A percentile compares a stretch with the other conserved stretches of the same genome.
phyloP scores from a whole-genome alignment of 2,797 vertebrate species.

The Neostethus bicornis region DNA sequence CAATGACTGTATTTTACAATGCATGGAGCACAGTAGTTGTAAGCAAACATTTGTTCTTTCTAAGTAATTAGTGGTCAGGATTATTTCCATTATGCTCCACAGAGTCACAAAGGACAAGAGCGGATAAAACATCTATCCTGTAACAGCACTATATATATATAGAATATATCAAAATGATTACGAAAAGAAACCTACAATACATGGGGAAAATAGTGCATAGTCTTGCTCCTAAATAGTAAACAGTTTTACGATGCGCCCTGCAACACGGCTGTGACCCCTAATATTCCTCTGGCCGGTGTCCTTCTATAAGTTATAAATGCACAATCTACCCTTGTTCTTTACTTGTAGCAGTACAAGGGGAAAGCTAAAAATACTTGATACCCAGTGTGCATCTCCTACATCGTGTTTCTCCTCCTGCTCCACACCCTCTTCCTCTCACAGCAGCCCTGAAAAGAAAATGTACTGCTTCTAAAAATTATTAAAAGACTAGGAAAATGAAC shows the following conservation, averaged over 20 bases:
- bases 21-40: conserved; percentile 20
- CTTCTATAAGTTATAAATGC: conserved; percentile 50
- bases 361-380: conserved; percentile 70
- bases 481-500: conserved; percentile 21
- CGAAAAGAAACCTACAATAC: not conserved
- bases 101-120: conserved; percentile 12
- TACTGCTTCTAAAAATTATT: conserved; percentile 59
- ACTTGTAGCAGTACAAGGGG: conserved; percentile 53
- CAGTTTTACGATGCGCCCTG: conserved; percentile 1
- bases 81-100: conserved; percentile 4
- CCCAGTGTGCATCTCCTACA: conserved; percentile 61
- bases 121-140: conserved; percentile 1
- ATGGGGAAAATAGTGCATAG: conserved; percentile 6
- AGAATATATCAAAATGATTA: not conserved
- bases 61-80: conserved; percentile 11
- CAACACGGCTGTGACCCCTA: conserved; percentile 23
- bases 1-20: conserved; percentile 23
- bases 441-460: conserved; percentile 44
- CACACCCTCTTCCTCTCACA: conserved; percentile 57
- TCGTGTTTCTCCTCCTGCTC: conserved; percentile 60
- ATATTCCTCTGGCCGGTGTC: conserved; percentile 22
- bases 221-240: conserved; percentile 18
- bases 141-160: too few species aligned
- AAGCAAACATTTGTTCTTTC: conserved; percentile 40
- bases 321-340: conserved; percentile 62